Conservation (phyloP, 1,140 invertebrate species). For the Rhyzopertha dominica region DNA sequence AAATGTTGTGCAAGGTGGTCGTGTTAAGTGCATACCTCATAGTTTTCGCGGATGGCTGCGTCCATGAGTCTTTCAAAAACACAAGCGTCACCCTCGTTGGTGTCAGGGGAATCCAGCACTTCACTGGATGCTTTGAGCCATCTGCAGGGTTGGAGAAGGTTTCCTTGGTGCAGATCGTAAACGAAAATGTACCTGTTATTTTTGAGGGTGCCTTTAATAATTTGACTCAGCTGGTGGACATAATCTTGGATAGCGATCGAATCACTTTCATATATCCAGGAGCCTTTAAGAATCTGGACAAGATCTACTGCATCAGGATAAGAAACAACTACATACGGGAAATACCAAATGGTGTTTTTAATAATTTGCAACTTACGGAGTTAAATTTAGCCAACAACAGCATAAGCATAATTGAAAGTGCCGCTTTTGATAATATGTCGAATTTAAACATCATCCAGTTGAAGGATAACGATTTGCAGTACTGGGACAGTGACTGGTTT, state of each 20-base stretch:
- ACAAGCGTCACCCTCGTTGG: constrained; percentile 32
- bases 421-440: constrained; percentile 37
- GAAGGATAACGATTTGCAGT: constrained; percentile 34
- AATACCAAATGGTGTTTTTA: constrained; percentile 37
- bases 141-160: constrained; percentile 30
- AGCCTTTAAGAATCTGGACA: constrained; percentile 34
- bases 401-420: constrained; percentile 33
- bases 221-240: constrained; percentile 33
- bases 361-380: constrained; percentile 31
- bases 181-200: constrained; percentile 35
- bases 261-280: constrained; percentile 33
- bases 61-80: constrained; percentile 29
- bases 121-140: constrained; percentile 39
- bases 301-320: constrained; percentile 31
- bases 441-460: constrained; percentile 32
- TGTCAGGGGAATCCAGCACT: constrained; percentile 27
- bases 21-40: no score
- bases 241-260: constrained; percentile 34
- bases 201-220: constrained; percentile 33
- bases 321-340: constrained; percentile 32
- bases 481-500: constrained; percentile 37
- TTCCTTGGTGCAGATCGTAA: constrained; percentile 34
- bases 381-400: constrained; percentile 34
- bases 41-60: constrained; percentile 21
- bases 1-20: no score